These are phyloP conservation scores for Calliscelio sp. DNA, from an alignment of 2,888 invertebrate genomes.

Conservation along the genomic window DNA sequence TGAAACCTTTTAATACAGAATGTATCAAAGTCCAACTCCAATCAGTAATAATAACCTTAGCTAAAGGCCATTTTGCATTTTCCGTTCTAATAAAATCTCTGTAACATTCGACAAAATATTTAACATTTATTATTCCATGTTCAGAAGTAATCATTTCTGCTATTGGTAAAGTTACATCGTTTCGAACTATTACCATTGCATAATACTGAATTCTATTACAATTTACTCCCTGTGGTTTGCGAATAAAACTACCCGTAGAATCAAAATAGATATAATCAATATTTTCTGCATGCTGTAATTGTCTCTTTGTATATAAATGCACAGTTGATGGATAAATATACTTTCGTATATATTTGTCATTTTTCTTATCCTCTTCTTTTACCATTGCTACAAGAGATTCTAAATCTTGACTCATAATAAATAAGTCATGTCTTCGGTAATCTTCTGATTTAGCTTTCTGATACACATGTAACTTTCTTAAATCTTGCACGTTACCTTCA, in stretches of 20 bases:
- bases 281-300: not conserved
- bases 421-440: too few species aligned
- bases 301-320: too few species aligned
- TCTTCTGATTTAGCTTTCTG: not conserved
- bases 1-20: conserved; percentile 15
- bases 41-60: conserved; percentile 23
- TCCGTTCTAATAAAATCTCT: not conserved
- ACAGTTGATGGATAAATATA: conserved; percentile 1
- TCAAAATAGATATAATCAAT: conserved; percentile 27
- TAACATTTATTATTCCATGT: conserved; percentile 2
- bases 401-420: too few species aligned
- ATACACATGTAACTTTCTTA: not conserved
- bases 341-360: conserved; percentile 2
- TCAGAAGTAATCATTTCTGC: conserved; percentile 45
- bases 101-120: not conserved
- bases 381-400: too few species aligned
- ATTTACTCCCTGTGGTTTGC: conserved; percentile 13
- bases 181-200: conserved; percentile 3
- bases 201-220: conserved; percentile 29
- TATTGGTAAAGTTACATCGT: conserved; percentile 21
- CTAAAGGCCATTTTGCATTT: not conserved
- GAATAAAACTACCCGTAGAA: conserved; percentile 18
- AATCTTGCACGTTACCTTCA: conserved; percentile 3
- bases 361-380: too few species aligned
- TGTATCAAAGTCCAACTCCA: conserved; percentile 29